Conservation (phyloP, 2,888 invertebrate species). For the Nezara viridula region DNA sequence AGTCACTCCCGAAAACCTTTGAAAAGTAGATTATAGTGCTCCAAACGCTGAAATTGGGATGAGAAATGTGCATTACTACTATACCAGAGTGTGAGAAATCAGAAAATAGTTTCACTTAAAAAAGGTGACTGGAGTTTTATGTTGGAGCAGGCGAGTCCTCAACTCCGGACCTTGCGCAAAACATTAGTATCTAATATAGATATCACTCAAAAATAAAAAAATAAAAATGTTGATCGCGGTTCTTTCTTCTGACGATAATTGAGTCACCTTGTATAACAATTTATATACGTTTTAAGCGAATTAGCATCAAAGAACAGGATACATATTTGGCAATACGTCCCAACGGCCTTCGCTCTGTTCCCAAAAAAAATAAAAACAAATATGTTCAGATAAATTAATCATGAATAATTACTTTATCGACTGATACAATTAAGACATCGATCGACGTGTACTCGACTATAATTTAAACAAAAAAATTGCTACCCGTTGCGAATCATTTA, state of each 20-base stretch:
- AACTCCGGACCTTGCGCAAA: too few relatives aligned
- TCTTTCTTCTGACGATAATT: not conserved
- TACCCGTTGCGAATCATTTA: not conserved
- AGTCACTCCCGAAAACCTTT: too few relatives aligned
- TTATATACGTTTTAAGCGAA: not conserved
- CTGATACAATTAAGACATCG: constrained; percentile 9
- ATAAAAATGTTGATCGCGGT: not conserved
- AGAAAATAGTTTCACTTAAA: too few relatives aligned
- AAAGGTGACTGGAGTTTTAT: too few relatives aligned
- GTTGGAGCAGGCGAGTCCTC: too few relatives aligned
- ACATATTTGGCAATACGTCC: not conserved
- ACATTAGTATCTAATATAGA: too few relatives aligned
- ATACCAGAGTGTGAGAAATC: too few relatives aligned
- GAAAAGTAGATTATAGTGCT: too few relatives aligned
- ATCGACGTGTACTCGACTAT: not conserved
- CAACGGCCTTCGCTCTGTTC: not conserved
- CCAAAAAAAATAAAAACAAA: not conserved
- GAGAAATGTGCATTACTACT: too few relatives aligned
- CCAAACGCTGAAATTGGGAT: too few relatives aligned
- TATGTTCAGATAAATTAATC: not conserved
- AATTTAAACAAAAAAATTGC: not conserved
- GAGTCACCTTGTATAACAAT: not conserved
- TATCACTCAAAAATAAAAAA: not conserved
- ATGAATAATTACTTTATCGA: not conserved
- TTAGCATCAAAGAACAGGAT: not conserved